phyloP scores from a whole-genome alignment of 2,797 vertebrate genomes.

The Phataginus tetradactyla region DNA sequence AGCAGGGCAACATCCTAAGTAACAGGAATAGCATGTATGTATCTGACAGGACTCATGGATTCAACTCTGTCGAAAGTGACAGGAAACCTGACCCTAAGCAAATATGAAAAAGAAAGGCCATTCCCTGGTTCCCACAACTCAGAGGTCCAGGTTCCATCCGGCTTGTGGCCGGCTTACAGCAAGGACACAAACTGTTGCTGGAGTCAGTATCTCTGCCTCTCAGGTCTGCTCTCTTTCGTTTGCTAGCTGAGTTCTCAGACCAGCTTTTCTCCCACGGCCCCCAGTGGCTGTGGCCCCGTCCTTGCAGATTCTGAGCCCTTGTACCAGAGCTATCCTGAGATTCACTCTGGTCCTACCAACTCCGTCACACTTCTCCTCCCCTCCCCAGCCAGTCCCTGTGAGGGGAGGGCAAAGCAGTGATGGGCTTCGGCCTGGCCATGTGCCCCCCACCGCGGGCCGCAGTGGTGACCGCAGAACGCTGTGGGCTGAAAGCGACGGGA shows the following conservation, averaged over 20 bases:
- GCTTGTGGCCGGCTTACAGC: not conserved
- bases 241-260: not conserved
- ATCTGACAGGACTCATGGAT: slow-evolving; percentile 1
- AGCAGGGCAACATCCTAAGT: not conserved
- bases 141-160: not conserved
- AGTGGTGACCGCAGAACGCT: not conserved
- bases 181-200: not conserved
- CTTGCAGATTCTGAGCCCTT: not conserved
- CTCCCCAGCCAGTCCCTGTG: not conserved
- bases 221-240: not conserved
- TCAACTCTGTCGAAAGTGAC: not conserved
- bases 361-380: not conserved
- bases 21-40: not conserved
- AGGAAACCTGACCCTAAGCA: slow-evolving; percentile 11
- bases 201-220: not conserved
- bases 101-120: slow-evolving; percentile 46
- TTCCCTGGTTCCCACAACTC: not conserved
- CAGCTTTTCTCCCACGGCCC: not conserved
- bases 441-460: not conserved
- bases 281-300: not conserved
- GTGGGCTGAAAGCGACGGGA: not conserved
- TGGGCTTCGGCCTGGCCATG: not conserved
- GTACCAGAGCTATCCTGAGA: not conserved
- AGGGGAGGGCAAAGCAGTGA: not conserved
- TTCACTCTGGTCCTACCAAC: not conserved